Conservation (phyloP, 2,888 invertebrate species). For the Lymantria dispar region DNA sequence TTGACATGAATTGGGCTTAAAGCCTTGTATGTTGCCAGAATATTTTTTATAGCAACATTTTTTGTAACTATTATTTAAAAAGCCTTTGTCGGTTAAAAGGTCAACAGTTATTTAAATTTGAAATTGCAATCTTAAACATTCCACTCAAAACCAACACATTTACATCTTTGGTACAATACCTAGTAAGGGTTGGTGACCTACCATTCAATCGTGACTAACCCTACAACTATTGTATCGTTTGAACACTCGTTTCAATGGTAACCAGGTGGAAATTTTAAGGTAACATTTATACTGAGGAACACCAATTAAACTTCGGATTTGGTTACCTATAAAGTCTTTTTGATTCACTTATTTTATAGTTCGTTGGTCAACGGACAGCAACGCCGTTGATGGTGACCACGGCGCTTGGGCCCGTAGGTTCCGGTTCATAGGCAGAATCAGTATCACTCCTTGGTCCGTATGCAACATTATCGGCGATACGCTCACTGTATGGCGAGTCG, state of each 20-base stretch:
- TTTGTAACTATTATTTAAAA: too few species aligned
- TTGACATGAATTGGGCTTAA: too few species aligned
- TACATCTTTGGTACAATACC: constrained; percentile 80
- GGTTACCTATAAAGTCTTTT: constrained; percentile 35
- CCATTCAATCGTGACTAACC: constrained; percentile 26
- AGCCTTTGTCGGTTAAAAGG: too few species aligned
- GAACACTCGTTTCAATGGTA: constrained; percentile 46
- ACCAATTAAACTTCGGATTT: constrained; percentile 37
- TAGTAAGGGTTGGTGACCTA: constrained; percentile 64
- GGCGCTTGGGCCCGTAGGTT: constrained; percentile 82
- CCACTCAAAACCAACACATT: constrained; percentile 69
- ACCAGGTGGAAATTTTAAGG: constrained; percentile 33
- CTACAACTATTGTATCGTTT: constrained; percentile 48
- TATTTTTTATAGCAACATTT: too few species aligned
- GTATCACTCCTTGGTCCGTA: constrained; percentile 73
- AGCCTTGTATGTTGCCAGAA: too few species aligned
- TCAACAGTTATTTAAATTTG: too few species aligned
- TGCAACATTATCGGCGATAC: constrained; percentile 67
- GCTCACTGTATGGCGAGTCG: constrained; percentile 88
- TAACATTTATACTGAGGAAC: constrained; percentile 37
- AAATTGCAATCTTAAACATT: constrained; percentile 40
- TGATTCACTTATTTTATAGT: constrained; percentile 13
- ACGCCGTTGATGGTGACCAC: constrained; percentile 95
- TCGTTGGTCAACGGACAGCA: constrained; percentile 86
- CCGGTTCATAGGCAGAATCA: constrained; percentile 84